These are phyloP conservation scores for Octomys mimax DNA, from an alignment of 2,797 vertebrate genomes.

Conservation along the genomic window DNA sequence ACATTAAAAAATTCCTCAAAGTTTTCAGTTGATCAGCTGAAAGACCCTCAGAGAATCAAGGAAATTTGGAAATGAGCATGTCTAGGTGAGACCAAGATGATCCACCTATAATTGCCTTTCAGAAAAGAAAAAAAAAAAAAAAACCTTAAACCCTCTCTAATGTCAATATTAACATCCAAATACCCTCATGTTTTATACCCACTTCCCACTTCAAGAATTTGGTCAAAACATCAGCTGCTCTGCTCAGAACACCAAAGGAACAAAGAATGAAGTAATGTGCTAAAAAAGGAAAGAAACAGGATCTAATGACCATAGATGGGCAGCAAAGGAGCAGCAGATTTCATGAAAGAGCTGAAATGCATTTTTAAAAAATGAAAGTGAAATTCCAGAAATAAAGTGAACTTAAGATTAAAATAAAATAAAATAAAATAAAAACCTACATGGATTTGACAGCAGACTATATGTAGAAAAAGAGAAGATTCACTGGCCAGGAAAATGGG, in stretches of 20 bases:
- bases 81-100: neutral
- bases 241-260: neutral
- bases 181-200: neutral
- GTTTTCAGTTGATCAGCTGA: neutral
- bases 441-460: neutral
- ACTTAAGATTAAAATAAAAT: neutral
- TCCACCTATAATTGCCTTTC: neutral
- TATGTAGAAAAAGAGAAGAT: neutral
- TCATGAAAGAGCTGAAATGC: neutral
- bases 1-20: neutral
- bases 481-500: neutral
- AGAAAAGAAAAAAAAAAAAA: neutral
- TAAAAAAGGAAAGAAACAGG: neutral
- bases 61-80: neutral
- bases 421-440: neutral
- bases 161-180: neutral
- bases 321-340: neutral
- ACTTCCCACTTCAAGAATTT: neutral
- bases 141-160: neutral
- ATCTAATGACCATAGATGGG: neutral
- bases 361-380: neutral
- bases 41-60: neutral
- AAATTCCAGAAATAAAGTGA: neutral
- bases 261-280: neutral
- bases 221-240: neutral